These are phyloP conservation scores for Cephalopterus ornatus DNA, from an alignment of 2,113 vertebrate genomes.

Conservation along the genomic window DNA sequence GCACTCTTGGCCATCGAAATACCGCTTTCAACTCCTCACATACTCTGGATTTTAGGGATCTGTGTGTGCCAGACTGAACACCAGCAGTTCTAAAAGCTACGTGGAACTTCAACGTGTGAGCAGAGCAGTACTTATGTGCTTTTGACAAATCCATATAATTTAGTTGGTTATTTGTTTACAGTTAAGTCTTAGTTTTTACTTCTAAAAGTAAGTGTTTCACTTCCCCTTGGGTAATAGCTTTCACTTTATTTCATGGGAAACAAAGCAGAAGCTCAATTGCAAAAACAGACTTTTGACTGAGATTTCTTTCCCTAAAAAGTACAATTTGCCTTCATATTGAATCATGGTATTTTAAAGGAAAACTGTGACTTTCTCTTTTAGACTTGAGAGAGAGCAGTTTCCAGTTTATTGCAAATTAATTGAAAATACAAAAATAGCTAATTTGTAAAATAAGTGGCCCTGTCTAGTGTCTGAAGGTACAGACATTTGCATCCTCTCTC, in stretches of 20 bases:
- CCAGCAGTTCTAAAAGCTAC: neutral
- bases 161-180: neutral
- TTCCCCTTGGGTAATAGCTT: neutral
- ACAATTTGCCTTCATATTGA: neutral
- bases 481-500: neutral
- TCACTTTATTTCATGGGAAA: neutral
- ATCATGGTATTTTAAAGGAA: neutral
- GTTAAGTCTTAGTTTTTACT: neutral
- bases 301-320: neutral
- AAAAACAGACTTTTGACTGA: neutral
- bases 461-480: rapidly evolving
- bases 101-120: neutral
- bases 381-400: neutral
- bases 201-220: neutral
- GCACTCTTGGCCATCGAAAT: rapidly evolving
- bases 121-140: neutral
- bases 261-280: neutral
- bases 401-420: neutral
- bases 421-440: neutral
- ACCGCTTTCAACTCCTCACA: rapidly evolving
- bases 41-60: rapidly evolving
- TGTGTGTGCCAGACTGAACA: neutral
- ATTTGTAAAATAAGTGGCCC: neutral
- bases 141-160: neutral
- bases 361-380: neutral